Conservation (phyloP, 2,888 invertebrate genomes). For the Drosophila nr. fundita region DNA sequence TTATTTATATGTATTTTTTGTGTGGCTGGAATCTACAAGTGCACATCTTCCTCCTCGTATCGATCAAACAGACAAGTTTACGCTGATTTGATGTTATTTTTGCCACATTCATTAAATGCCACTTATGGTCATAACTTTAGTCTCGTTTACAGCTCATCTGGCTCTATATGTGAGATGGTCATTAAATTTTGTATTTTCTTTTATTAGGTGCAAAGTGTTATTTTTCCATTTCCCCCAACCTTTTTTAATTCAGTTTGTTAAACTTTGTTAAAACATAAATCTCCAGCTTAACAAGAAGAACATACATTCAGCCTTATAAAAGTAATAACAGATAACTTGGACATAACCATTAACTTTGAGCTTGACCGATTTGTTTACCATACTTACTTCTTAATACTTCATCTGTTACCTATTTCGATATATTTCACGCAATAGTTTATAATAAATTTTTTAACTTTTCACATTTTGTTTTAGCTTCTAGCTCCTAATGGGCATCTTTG, state of each 20-base stretch:
- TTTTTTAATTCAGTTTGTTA: conserved; percentile 49
- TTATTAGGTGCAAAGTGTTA: conserved; percentile 78
- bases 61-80: conserved; percentile 38
- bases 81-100: background rate
- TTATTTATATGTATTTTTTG: conserved; percentile 15
- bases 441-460: background rate
- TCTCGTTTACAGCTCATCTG: conserved; percentile 44
- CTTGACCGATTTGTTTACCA: background rate
- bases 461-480: background rate
- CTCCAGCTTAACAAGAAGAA: background rate
- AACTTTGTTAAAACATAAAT: conserved; percentile 68
- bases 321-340: background rate
- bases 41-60: conserved; percentile 13
- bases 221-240: conserved; percentile 58
- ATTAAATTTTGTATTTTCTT: conserved; percentile 55
- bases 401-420: background rate
- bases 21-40: background rate
- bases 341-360: background rate
- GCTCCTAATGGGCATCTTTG: background rate
- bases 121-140: conserved; percentile 52
- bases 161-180: conserved; percentile 40
- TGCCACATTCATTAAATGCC: conserved; percentile 39
- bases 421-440: background rate
- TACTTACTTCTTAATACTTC: background rate
- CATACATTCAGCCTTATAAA: background rate